phyloP scores from a whole-genome alignment of 2,888 invertebrate genomes.

The Tricholauxania praeusta region DNA sequence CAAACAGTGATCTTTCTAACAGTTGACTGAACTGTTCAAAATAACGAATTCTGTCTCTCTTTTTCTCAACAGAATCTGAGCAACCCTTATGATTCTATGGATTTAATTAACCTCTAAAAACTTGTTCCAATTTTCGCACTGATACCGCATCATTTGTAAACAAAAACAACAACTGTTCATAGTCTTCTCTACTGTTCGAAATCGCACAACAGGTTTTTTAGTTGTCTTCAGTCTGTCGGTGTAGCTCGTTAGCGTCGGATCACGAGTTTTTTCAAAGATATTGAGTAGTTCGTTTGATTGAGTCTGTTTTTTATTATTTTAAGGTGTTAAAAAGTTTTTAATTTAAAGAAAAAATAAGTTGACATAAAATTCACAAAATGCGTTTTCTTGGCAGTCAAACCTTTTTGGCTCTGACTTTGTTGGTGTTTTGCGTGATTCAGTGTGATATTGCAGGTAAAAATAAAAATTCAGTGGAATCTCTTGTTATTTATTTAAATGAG shows the following conservation, averaged over 20 bases:
- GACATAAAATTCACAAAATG: constrained; percentile 23
- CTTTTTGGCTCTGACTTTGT: constrained; percentile 37
- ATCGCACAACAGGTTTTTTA: constrained; percentile 20
- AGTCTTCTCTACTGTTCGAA: neutral
- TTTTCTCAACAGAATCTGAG: too few relatives aligned
- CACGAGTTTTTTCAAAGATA: neutral
- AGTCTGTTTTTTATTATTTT: constrained; percentile 17
- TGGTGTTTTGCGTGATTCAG: constrained; percentile 51
- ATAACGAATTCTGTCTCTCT: too few relatives aligned
- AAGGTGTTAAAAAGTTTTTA: constrained; percentile 19
- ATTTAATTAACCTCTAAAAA: too few relatives aligned
- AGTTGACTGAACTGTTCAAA: too few relatives aligned
- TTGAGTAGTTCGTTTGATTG: neutral
- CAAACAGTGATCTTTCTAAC: too few relatives aligned
- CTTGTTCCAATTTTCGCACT: too few relatives aligned
- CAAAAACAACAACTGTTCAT: neutral
- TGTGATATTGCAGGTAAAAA: constrained; percentile 58
- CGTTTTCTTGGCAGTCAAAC: constrained; percentile 30
- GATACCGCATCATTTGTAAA: too few relatives aligned
- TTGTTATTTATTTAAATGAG: constrained; percentile 26
- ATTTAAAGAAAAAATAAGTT: neutral
- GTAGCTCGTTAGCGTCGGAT: constrained; percentile 37
- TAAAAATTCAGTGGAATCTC: constrained; percentile 12
- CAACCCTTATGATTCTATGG: too few relatives aligned
- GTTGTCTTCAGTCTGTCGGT: constrained; percentile 35